phyloP scores from a whole-genome alignment of 2,113 vertebrate species.

The Nestor notabilis region DNA sequence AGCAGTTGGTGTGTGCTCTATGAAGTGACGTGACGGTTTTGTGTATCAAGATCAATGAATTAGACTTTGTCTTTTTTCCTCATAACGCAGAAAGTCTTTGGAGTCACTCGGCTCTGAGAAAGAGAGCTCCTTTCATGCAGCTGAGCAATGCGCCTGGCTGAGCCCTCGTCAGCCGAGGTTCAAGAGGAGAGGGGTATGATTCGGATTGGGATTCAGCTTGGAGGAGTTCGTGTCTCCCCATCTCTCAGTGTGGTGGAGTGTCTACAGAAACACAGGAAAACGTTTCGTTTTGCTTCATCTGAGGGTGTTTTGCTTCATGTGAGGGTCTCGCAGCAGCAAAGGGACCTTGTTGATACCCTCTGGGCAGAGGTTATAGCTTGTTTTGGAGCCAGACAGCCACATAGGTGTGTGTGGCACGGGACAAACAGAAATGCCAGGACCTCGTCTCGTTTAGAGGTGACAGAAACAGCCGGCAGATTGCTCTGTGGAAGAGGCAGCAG shows the following conservation, averaged over 20 bases:
- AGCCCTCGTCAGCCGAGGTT: not conserved
- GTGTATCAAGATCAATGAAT: constrained; percentile 72
- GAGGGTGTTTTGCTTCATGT: not conserved
- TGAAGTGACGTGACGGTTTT: constrained; percentile 68
- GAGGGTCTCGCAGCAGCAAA: not conserved
- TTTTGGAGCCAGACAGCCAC: accelerated
- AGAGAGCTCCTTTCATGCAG: constrained; percentile 19
- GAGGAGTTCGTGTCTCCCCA: not conserved
- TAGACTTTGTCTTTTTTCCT: constrained; percentile 59
- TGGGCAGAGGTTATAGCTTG: not conserved
- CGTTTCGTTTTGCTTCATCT: not conserved
- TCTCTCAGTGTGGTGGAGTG: not conserved
- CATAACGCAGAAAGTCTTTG: constrained; percentile 43
- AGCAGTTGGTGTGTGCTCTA: constrained; percentile 71
- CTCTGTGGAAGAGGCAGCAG: not conserved
- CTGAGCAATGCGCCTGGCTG: not conserved
- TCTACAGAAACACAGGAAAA: not conserved
- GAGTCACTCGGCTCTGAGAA: constrained; percentile 20
- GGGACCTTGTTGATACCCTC: not conserved
- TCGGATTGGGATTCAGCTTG: not conserved
- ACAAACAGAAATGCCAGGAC: not conserved
- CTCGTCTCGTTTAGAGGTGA: not conserved
- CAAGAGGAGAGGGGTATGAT: not conserved
- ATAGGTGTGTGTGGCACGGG: not conserved
- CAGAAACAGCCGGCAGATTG: not conserved